Conservation (phyloP, 2,113 vertebrate genomes). For the Pleuronectes platessa region DNA sequence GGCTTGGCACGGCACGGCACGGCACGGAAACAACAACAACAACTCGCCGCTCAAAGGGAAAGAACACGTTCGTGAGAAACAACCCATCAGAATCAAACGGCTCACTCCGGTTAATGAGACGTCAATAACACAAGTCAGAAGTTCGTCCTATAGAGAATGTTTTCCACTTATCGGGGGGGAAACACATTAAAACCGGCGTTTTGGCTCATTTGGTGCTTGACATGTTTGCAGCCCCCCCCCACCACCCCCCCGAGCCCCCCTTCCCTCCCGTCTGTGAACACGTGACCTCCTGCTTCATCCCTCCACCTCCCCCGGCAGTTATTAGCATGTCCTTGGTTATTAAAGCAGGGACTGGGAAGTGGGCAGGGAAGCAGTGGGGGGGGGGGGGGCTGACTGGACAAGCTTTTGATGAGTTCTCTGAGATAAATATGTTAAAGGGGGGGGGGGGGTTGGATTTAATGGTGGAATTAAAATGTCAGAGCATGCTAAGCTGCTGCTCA, state of each 20-base stretch:
- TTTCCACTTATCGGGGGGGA: not conserved
- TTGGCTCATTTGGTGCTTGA: not conserved
- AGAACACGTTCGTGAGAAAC: not conserved
- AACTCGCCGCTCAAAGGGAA: not conserved
- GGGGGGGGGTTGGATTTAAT: conserved; percentile 11
- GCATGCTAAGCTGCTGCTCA: conserved; percentile 72
- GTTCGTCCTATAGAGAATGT: not conserved
- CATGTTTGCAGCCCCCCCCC: not conserved
- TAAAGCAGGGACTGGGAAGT: conserved; percentile 10
- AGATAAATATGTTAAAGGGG: conserved; percentile 69
- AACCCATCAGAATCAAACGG: conserved; percentile 14
- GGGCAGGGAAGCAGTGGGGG: no score
- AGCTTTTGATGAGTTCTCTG: conserved; percentile 71
- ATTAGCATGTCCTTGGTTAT: conserved; percentile 55
- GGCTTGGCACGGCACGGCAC: not conserved
- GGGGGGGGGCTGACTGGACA: conserved; percentile 48
- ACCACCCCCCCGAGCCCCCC: no score
- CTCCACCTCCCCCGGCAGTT: conserved; percentile 33
- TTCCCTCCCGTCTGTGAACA: conserved; percentile 20
- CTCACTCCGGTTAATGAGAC: conserved; percentile 33
- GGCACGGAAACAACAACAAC: not conserved
- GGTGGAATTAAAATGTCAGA: conserved; percentile 77
- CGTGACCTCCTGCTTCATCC: conserved; percentile 14
- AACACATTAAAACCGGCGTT: conserved; percentile 14
- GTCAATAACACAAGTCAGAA: conserved; percentile 22